These are phyloP conservation scores for Rhizoglyphus robini DNA, from an alignment of 1,140 invertebrate species.

Conservation along the genomic window DNA sequence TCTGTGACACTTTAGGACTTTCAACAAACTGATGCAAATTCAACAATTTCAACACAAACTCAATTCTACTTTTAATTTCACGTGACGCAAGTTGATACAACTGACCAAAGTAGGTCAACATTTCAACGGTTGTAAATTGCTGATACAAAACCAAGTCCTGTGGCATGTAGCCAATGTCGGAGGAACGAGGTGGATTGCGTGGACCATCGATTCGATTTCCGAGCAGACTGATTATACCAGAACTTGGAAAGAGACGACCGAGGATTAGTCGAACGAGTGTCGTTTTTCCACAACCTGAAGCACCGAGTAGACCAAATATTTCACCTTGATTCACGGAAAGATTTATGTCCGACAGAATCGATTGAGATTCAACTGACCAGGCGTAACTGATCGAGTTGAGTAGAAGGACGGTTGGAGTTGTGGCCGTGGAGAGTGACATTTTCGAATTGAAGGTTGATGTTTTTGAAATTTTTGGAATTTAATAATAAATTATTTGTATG, in stretches of 20 bases:
- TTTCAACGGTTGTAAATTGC: conserved; percentile 85
- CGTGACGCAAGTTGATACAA: conserved; percentile 65
- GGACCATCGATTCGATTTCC: not conserved
- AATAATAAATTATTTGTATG: too few relatives aligned
- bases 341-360: not conserved
- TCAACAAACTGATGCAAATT: conserved; percentile 43
- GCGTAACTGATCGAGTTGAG: not conserved
- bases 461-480: too few relatives aligned
- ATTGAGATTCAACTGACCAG: not conserved
- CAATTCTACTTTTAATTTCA: conserved; percentile 46
- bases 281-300: conserved; percentile 47
- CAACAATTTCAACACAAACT: conserved; percentile 75
- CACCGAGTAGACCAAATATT: conserved; percentile 29
- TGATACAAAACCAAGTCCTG: conserved; percentile 79
- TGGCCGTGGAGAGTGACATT: not conserved
- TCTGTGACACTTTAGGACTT: not conserved
- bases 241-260: conserved; percentile 1
- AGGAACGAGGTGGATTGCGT: conserved; percentile 57
- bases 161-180: conserved; percentile 68
- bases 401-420: not conserved
- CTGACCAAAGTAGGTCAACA: conserved; percentile 90
- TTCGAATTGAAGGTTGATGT: too few relatives aligned
- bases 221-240: not conserved
- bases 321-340: not conserved
- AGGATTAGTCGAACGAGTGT: conserved; percentile 33